Conservation (phyloP, 2,797 vertebrate genomes). For the Delichon dasypus region DNA sequence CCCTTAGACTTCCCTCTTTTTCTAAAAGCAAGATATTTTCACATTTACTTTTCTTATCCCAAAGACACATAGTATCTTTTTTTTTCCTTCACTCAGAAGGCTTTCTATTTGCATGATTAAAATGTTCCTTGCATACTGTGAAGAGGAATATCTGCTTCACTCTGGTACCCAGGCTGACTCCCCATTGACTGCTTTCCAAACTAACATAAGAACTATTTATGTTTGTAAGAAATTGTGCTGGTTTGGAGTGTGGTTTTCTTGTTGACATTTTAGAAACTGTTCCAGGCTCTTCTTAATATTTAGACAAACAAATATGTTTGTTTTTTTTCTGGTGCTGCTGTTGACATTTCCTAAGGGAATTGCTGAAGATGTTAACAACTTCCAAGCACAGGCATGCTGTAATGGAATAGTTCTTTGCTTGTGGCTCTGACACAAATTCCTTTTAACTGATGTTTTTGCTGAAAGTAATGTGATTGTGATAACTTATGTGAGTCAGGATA, state of each 20-base stretch:
- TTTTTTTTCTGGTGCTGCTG: background rate
- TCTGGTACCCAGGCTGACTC: background rate
- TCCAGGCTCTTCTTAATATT: constrained; percentile 24
- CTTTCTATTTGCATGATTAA: background rate
- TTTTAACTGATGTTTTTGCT: constrained; percentile 12
- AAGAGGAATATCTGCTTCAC: background rate
- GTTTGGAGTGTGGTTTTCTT: background rate
- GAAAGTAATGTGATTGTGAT: constrained; percentile 24
- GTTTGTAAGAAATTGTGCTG: background rate
- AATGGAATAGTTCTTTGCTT: constrained; percentile 15
- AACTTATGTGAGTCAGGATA: constrained; percentile 6
- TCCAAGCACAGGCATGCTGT: background rate
- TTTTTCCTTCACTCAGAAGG: background rate
- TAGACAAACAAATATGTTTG: background rate
- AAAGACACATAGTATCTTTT: background rate
- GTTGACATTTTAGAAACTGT: constrained; percentile 20
- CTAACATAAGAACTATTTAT: background rate
- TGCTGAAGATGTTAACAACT: constrained; percentile 11
- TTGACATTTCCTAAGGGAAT: constrained; percentile 41
- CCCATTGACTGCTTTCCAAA: background rate
- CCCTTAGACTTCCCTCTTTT: background rate
- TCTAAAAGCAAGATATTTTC: background rate
- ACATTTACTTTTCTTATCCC: background rate
- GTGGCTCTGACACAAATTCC: constrained; percentile 7
- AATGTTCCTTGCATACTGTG: background rate